A percentile compares a stretch with the other conserved stretches of the same genome.
Conservation (phyloP, 1,140 invertebrate genomes). For the Meloidogyne chitwoodi region DNA sequence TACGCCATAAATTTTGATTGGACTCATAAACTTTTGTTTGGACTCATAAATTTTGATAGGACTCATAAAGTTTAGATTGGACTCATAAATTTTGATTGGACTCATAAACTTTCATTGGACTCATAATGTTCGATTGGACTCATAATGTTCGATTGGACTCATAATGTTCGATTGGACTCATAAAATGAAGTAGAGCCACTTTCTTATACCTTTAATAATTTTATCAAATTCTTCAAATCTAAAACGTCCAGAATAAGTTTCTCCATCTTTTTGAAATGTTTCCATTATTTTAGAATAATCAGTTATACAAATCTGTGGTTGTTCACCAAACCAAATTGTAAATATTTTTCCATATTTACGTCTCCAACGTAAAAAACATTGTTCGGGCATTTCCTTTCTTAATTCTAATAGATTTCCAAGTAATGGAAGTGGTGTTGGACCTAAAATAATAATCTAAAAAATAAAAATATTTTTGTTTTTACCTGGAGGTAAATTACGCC, state of each 20-base stretch:
- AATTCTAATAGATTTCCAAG: conserved; percentile 26
- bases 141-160: too few species aligned
- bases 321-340: conserved; percentile 31
- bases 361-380: conserved; percentile 13
- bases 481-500: conserved; percentile 31
- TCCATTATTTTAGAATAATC: conserved; percentile 40
- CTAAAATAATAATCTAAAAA: background rate
- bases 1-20: too few species aligned
- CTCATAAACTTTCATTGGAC: too few species aligned
- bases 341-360: conserved; percentile 23
- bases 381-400: background rate
- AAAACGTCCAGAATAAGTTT: conserved; percentile 36
- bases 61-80: too few species aligned
- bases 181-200: too few species aligned
- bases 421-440: conserved; percentile 27
- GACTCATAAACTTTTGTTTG: too few species aligned
- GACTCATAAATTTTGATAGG: too few species aligned
- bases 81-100: too few species aligned
- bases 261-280: conserved; percentile 42
- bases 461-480: background rate
- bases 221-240: conserved; percentile 29
- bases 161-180: too few species aligned
- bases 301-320: conserved; percentile 28
- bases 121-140: too few species aligned
- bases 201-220: conserved; percentile 20